These are phyloP conservation scores for Hydrolagus colliei DNA, from an alignment of 2,797 vertebrate genomes.

Conservation along the genomic window DNA sequence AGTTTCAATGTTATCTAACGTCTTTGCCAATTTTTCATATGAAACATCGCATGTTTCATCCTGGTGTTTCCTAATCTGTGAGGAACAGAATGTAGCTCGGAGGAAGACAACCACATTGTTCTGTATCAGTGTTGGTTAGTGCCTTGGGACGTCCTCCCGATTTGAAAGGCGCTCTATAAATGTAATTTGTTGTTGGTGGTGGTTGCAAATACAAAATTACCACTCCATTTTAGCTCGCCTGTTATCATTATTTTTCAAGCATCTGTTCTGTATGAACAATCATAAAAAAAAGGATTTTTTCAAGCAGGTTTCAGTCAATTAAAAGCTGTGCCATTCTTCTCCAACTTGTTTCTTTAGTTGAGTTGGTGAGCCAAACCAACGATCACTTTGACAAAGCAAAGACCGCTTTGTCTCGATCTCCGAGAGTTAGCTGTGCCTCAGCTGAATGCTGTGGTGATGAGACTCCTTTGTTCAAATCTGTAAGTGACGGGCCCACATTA, in stretches of 20 bases:
- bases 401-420: not conserved
- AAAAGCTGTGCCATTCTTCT: not conserved
- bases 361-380: conserved; percentile 3
- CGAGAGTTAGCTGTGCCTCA: not conserved
- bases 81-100: no score
- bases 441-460: not conserved
- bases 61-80: no score
- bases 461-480: not conserved
- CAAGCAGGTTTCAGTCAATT: not conserved
- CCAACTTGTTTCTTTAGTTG: not conserved
- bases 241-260: not conserved
- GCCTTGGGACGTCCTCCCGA: no score
- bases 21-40: no score
- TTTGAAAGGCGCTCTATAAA: no score
- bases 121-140: no score
- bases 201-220: no score
- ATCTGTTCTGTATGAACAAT: not conserved
- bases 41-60: no score
- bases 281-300: not conserved
- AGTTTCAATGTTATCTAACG: no score
- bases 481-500: not conserved
- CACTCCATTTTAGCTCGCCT: no score
- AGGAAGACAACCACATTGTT: no score
- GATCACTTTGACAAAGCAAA: not conserved
- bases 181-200: no score